These are phyloP conservation scores for Oncorhynchus tshawytscha DNA, from an alignment of 2,113 vertebrate genomes.

Conservation along the genomic window DNA sequence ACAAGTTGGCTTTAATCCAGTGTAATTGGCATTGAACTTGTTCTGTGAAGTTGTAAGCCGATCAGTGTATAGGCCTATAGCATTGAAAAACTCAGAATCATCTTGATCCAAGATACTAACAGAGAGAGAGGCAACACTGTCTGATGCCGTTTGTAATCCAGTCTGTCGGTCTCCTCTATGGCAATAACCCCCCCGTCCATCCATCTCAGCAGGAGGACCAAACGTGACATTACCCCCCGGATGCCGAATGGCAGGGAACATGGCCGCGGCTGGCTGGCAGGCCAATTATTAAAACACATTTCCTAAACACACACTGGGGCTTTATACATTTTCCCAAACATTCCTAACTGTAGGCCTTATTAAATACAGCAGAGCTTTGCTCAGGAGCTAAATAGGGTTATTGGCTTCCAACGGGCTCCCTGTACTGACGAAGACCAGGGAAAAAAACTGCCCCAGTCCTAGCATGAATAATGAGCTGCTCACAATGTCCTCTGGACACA, in stretches of 20 bases:
- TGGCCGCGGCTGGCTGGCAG: conserved; percentile 40
- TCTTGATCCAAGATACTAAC: background rate
- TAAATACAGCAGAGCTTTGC: conserved; percentile 40
- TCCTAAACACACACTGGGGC: conserved; percentile 12
- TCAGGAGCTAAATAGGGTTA: conserved; percentile 40
- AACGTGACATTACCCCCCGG: conserved; percentile 65
- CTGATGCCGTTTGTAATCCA: background rate
- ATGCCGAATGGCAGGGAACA: conserved; percentile 40
- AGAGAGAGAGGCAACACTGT: background rate
- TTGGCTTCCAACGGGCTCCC: conserved; percentile 43
- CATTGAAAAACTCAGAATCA: too few relatives aligned
- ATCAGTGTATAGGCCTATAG: too few relatives aligned
- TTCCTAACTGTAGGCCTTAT: conserved; percentile 43
- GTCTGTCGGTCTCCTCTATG: conserved; percentile 5
- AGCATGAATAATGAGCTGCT: conserved; percentile 62
- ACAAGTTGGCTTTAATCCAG: too few relatives aligned
- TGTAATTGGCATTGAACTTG: too few relatives aligned
- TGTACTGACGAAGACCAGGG: conserved; percentile 32
- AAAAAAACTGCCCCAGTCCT: conserved; percentile 54
- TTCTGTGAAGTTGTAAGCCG: too few relatives aligned
- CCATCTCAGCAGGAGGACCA: conserved; percentile 44
- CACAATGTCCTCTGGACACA: background rate
- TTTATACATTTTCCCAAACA: conserved; percentile 29
- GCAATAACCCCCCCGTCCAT: conserved; percentile 34
- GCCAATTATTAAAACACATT: conserved; percentile 39